Percentiles rank a stretch among this genome's conserved stretches.
Evolutionary conservation across 2,113 vertebrate genomes (phyloP).

Genomic region (Taurulus bubalis): DNA sequence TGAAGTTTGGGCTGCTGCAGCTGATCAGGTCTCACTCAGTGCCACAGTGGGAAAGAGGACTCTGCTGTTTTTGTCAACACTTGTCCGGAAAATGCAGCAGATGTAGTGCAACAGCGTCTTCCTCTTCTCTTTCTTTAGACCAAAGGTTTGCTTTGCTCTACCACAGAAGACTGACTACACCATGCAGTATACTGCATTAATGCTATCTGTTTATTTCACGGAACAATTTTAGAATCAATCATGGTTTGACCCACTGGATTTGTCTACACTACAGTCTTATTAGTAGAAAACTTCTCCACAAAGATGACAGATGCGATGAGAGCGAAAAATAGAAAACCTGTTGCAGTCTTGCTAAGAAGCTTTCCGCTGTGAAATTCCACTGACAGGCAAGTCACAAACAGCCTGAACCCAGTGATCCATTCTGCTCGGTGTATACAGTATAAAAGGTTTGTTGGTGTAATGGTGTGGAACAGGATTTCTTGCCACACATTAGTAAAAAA

Average conservation of each 20-base stretch:
- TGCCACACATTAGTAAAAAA: background rate
- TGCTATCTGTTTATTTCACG: background rate
- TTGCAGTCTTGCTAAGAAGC: background rate
- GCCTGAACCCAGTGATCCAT: conserved; percentile 3
- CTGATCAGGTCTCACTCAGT: conserved; percentile 31
- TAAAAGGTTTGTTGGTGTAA: background rate
- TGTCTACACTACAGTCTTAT: background rate
- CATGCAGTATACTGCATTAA: background rate
- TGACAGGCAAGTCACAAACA: background rate
- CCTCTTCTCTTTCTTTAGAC: background rate
- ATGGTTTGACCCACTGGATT: conserved; percentile 2
- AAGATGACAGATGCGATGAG: background rate
- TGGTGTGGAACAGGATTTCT: background rate
- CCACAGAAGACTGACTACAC: background rate
- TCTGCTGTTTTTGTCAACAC: conserved; percentile 7
- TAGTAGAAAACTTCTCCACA: background rate
- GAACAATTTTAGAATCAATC: background rate
- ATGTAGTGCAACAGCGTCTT: conserved; percentile 9
- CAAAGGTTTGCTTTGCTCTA: background rate
- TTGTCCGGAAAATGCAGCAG: background rate
- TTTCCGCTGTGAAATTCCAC: background rate
- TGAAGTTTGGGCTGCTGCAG: conserved; percentile 2
- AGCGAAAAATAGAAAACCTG: background rate
- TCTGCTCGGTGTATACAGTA: too few species aligned
- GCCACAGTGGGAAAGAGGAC: conserved; percentile 11